Percentiles rank a stretch among this genome's conserved stretches.
Conservation (phyloP, 2,113 vertebrate species). For the Amblyopsis rosae region DNA sequence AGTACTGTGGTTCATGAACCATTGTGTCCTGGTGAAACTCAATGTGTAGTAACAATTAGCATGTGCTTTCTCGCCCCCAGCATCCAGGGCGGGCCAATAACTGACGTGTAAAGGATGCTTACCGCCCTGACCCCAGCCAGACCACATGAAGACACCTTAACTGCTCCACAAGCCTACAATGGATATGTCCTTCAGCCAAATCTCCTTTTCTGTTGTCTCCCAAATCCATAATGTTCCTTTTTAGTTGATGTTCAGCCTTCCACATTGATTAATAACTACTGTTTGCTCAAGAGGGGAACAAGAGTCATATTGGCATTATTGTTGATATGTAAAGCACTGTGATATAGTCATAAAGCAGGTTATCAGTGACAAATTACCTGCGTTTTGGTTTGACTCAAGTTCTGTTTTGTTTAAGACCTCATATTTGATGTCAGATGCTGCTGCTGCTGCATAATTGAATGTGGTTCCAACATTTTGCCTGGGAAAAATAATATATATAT, state of each 20-base stretch:
- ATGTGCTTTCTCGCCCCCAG: too few relatives aligned
- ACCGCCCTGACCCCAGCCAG: conserved; percentile 25
- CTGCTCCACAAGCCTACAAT: conserved; percentile 11
- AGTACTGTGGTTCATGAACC: too few relatives aligned
- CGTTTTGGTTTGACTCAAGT: conserved; percentile 4
- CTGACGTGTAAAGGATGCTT: conserved; percentile 8
- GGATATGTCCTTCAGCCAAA: conserved; percentile 41
- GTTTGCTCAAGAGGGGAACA: conserved; percentile 22
- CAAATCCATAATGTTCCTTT: background rate
- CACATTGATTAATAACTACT: conserved; percentile 9
- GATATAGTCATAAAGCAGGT: conserved; percentile 29
- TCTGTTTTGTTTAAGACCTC: conserved; percentile 7
- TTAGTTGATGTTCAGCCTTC: conserved; percentile 19
- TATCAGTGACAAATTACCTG: conserved; percentile 7
- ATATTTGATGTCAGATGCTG: conserved; percentile 12
- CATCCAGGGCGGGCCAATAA: background rate
- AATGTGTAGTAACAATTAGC: too few relatives aligned
- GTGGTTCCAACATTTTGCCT: conserved; percentile 24
- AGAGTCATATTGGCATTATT: conserved; percentile 36
- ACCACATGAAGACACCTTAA: conserved; percentile 49
- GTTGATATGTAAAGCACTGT: conserved; percentile 45
- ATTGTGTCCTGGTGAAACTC: too few relatives aligned
- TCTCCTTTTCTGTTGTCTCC: conserved; percentile 26
- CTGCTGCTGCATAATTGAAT: conserved; percentile 32
- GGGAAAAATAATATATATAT: conserved; percentile 1